Conservation (phyloP, 2,888 invertebrate species). For the Calephelis perditalis region DNA sequence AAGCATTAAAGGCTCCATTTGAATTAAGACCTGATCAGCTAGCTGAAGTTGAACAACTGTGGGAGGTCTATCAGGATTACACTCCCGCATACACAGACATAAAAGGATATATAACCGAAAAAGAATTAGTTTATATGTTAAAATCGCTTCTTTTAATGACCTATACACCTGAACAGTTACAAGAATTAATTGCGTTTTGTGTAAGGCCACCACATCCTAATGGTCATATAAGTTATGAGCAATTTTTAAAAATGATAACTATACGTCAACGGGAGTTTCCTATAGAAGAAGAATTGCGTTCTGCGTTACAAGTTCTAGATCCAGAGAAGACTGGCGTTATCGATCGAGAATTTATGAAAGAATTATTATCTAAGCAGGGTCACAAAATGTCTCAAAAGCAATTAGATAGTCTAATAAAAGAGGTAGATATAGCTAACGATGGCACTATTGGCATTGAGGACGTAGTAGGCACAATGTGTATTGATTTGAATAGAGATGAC, state of each 20-base stretch:
- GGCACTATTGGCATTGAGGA: conserved; percentile 65
- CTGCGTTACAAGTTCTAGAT: conserved; percentile 54
- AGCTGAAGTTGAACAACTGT: conserved; percentile 61
- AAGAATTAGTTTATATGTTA: conserved; percentile 62
- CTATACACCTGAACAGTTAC: conserved; percentile 57
- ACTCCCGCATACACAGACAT: conserved; percentile 64
- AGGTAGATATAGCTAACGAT: conserved; percentile 63
- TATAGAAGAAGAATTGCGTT: conserved; percentile 57
- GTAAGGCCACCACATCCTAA: conserved; percentile 57
- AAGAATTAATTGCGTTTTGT: conserved; percentile 56
- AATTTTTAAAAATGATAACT: conserved; percentile 62
- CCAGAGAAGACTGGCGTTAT: conserved; percentile 47
- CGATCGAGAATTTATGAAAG: conserved; percentile 54
- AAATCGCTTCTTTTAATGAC: conserved; percentile 58
- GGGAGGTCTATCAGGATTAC: conserved; percentile 60
- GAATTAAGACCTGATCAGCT: conserved; percentile 57
- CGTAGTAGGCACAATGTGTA: conserved; percentile 63
- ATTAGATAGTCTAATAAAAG: conserved; percentile 58
- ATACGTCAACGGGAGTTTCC: conserved; percentile 55
- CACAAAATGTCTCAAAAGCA: conserved; percentile 49
- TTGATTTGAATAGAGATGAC: conserved; percentile 63
- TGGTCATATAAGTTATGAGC: conserved; percentile 57
- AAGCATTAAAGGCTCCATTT: conserved; percentile 55
- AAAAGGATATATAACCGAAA: conserved; percentile 56
- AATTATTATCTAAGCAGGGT: conserved; percentile 50